These are phyloP conservation scores for Rhagoletis pomonella DNA, from an alignment of 1,140 invertebrate genomes.

Conservation along the genomic window DNA sequence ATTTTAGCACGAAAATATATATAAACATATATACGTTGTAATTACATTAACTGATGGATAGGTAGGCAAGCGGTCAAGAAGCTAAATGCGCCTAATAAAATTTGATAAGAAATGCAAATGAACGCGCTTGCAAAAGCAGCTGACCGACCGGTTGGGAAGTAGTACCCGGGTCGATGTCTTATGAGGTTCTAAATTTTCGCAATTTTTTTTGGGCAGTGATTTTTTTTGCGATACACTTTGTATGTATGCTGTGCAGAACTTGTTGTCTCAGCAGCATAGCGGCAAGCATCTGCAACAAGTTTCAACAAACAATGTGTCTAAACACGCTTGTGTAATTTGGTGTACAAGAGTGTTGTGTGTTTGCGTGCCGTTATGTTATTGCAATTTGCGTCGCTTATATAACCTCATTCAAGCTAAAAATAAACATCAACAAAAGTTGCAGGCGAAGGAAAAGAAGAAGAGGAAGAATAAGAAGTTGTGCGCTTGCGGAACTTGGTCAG, in stretches of 20 bases:
- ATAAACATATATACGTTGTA: background rate
- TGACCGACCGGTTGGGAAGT: background rate
- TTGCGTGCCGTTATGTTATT: background rate
- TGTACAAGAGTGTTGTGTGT: background rate
- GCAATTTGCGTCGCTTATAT: background rate
- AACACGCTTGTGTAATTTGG: background rate
- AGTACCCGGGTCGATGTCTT: no score
- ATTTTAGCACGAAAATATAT: background rate
- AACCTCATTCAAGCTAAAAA: constrained; percentile 34
- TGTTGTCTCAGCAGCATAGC: background rate
- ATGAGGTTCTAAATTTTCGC: background rate
- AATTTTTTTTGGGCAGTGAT: background rate
- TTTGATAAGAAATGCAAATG: constrained; percentile 35
- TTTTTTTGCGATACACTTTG: background rate
- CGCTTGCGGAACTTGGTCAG: constrained; percentile 3
- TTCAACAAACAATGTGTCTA: background rate
- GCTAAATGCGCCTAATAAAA: constrained; percentile 10
- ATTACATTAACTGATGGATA: constrained; percentile 28
- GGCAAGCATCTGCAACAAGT: background rate
- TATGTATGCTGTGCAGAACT: background rate
- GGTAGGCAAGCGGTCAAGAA: background rate
- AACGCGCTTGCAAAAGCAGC: background rate
- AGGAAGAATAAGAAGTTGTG: background rate
- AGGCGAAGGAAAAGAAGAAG: background rate
- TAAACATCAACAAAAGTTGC: background rate